phyloP scores from a whole-genome alignment of 2,797 vertebrate species.

The Acrossocheilus fasciatus region DNA sequence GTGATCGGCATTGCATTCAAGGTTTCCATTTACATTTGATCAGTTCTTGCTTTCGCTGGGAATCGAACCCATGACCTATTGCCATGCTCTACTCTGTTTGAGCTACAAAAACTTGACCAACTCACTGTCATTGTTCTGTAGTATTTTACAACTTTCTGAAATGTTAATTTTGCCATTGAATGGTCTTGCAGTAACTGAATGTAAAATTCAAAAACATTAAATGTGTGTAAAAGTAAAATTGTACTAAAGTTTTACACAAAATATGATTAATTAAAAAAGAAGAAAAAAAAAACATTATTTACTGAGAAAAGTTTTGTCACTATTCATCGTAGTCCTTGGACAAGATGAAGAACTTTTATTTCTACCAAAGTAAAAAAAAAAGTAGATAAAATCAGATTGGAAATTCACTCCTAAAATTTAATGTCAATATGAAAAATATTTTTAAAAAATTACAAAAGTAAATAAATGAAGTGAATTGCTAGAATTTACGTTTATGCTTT shows the following conservation, averaged over 20 bases:
- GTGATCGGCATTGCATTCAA: no score
- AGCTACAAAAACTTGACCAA: no score
- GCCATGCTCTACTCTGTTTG: no score
- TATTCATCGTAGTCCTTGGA: neutral
- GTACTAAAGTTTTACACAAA: neutral
- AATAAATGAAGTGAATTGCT: neutral
- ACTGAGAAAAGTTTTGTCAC: neutral
- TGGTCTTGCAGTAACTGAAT: no score
- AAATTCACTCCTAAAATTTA: no score
- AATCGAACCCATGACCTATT: no score
- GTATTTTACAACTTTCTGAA: neutral
- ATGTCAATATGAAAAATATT: neutral
- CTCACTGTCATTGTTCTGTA: neutral
- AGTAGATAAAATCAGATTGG: no score
- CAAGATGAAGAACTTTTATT: neutral
- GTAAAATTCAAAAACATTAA: neutral
- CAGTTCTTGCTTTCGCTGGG: no score
- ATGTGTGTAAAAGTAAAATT: neutral
- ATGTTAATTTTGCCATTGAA: neutral
- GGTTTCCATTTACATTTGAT: no score
- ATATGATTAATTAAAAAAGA: neutral
- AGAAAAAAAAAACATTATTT: neutral
- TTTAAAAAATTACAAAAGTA: neutral
- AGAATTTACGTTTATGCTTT: neutral
- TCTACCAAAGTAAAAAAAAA: neutral